phyloP scores from a whole-genome alignment of 2,113 vertebrate genomes.

The Sminthopsis crassicaudata region DNA sequence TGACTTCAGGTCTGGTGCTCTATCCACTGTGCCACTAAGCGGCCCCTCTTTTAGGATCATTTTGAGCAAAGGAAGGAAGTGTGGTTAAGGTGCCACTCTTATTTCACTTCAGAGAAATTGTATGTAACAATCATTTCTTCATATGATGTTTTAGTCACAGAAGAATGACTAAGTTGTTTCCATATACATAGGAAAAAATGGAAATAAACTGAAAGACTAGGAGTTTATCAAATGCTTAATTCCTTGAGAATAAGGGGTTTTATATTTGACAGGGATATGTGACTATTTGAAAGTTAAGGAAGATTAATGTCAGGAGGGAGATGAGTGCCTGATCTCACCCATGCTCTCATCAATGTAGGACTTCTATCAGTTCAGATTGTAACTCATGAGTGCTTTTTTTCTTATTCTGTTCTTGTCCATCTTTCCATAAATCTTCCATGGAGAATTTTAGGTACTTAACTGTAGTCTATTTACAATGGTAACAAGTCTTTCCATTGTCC shows the following conservation, averaged over 20 bases:
- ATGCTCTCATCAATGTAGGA: not conserved
- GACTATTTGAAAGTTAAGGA: not conserved
- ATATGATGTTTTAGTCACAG: not conserved
- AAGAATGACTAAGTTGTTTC: not conserved
- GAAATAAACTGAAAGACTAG: not conserved
- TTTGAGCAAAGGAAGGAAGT: not conserved
- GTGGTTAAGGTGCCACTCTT: not conserved
- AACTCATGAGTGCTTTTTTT: not conserved
- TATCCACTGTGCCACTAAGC: no score
- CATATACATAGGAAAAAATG: not conserved
- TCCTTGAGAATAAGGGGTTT: not conserved
- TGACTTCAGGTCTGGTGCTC: no score
- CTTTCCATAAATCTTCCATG: not conserved
- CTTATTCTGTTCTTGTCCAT: not conserved
- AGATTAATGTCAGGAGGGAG: not conserved
- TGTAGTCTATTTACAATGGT: not conserved
- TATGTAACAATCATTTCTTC: not conserved
- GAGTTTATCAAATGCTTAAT: not conserved
- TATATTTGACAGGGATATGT: not conserved
- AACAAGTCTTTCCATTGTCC: not conserved
- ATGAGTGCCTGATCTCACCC: not conserved
- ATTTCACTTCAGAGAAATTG: not conserved
- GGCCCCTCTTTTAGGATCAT: not conserved
- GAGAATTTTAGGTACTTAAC: not conserved
- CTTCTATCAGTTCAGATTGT: not conserved